A percentile compares a stretch with the other conserved stretches of the same genome.
Evolutionary conservation across 1,140 invertebrate genomes (phyloP).

Genomic region (Megalonaias nervosa): DNA sequence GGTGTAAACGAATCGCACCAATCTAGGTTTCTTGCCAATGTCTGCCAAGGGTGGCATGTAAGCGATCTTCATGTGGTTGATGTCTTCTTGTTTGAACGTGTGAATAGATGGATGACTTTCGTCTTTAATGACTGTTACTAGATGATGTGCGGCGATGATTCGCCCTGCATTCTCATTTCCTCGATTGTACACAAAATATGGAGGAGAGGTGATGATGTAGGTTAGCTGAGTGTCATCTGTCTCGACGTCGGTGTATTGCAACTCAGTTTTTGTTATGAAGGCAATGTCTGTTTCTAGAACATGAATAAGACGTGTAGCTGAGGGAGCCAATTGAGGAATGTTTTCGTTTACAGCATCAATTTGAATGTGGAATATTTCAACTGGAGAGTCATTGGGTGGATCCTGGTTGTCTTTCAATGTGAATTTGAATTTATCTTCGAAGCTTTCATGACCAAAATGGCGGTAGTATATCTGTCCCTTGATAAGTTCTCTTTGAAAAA

Average conservation of each 20-base stretch:
- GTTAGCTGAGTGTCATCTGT: constrained; percentile 61
- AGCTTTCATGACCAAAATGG: constrained; percentile 60
- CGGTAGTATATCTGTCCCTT: constrained; percentile 67
- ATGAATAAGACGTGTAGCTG: constrained; percentile 63
- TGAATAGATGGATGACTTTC: constrained; percentile 42
- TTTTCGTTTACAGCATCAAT: constrained; percentile 70
- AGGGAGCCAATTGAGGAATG: constrained; percentile 65
- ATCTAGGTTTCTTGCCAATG: constrained; percentile 68
- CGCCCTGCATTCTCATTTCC: constrained; percentile 66
- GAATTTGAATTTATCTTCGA: constrained; percentile 67
- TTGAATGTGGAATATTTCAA: constrained; percentile 62
- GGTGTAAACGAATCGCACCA: constrained; percentile 69
- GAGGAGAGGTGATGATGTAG: constrained; percentile 67
- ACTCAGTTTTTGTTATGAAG: constrained; percentile 64
- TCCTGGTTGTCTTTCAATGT: constrained; percentile 68
- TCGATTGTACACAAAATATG: constrained; percentile 66
- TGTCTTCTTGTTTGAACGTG: constrained; percentile 70
- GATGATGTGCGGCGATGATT: constrained; percentile 66
- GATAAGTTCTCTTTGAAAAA: constrained; percentile 61
- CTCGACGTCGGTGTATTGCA: constrained; percentile 70
- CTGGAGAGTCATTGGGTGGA: constrained; percentile 70
- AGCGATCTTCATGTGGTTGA: constrained; percentile 70
- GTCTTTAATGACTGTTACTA: constrained; percentile 60
- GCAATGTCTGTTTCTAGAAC: constrained; percentile 70
- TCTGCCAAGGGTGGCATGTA: constrained; percentile 71